Base-by-base conservation (phyloP, 2,888 invertebrate genomes). In the Idaea straminata region DNA sequence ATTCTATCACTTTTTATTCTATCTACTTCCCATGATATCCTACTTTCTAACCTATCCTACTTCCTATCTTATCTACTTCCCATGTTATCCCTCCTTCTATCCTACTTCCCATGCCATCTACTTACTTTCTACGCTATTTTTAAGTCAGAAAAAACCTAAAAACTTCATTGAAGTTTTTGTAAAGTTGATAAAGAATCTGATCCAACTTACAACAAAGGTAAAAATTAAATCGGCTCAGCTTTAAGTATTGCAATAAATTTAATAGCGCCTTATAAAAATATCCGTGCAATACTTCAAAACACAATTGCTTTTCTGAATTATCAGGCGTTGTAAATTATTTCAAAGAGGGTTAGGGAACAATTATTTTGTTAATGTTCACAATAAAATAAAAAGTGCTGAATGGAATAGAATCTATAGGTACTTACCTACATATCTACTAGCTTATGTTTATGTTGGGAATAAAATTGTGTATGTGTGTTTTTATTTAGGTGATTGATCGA, bases 321-420 rank as follows among this genome's bases (percentile, higher is more conserved):
- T 73, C 81, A 88, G 88, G 88, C 89, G 84, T 75, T 72, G 76
- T 73, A 67, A 77, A 69, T 76, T 74, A 72, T 72, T 69, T 72
- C 68, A 72, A 69, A 66, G 72, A 67, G 67, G 66, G 66, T 66
- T 66, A 65, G 63, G 65, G 68, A 68, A 71, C 73, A 86, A 85
- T 87, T 83, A 83, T 82, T 80, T 80, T 77, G 81, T 86, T 87
- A 86, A 88, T 83, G 85, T 71, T 71, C 64, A 65, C 75, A 82
- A 83, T 87, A 88, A 88, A 88, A 88, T 87, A 86, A 86, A 87
- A 89, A 86, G 84, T 83, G 88, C 87, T 86, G 88, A 87, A 85
- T 82, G 82, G 80, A 83, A 79, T 82, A 81, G 82, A 87, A 86
- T 87, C 85, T 87, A 87, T 86, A 85, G 79, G 83, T 80, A 83